Percentiles rank a stretch among this genome's conserved stretches.
Conservation (phyloP, 2,113 vertebrate species). For the Limnothrissa miodon region DNA sequence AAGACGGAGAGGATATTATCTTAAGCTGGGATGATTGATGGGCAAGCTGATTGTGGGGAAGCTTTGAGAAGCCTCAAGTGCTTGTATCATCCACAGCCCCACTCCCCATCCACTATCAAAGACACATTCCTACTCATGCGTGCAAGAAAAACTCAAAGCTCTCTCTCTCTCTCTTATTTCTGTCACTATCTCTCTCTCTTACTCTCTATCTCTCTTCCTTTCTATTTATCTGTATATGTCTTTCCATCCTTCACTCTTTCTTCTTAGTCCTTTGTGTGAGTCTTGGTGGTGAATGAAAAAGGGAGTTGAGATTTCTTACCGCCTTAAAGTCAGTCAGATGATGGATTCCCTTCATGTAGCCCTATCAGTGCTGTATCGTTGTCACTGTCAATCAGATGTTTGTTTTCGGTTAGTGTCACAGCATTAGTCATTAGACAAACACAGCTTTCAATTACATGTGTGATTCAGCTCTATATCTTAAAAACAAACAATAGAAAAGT, state of each 20-base stretch:
- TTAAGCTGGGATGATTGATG: constrained; percentile 38
- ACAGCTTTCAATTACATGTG: neutral
- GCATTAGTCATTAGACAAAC: neutral
- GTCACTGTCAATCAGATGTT: neutral
- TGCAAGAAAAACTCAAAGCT: neutral
- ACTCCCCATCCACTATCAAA: neutral
- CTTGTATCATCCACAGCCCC: neutral
- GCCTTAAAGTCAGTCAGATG: neutral
- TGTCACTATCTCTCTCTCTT: neutral
- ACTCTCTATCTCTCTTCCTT: neutral
- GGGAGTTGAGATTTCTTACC: neutral
- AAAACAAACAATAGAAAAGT: neutral
- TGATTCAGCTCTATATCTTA: neutral
- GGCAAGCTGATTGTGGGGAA: constrained; percentile 26
- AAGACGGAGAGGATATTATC: constrained; percentile 36
- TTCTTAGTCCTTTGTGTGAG: neutral
- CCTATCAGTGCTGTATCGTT: neutral
- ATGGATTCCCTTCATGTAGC: neutral
- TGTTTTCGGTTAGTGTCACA: neutral
- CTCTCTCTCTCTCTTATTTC: neutral
- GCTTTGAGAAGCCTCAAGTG: neutral
- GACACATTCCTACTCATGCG: neutral
- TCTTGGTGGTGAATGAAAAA: neutral
- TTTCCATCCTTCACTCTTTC: neutral
- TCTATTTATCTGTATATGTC: neutral